These are phyloP conservation scores for Porites australiensis DNA, from an alignment of 64 coral and sea anemone species.

Conservation along the genomic window DNA sequence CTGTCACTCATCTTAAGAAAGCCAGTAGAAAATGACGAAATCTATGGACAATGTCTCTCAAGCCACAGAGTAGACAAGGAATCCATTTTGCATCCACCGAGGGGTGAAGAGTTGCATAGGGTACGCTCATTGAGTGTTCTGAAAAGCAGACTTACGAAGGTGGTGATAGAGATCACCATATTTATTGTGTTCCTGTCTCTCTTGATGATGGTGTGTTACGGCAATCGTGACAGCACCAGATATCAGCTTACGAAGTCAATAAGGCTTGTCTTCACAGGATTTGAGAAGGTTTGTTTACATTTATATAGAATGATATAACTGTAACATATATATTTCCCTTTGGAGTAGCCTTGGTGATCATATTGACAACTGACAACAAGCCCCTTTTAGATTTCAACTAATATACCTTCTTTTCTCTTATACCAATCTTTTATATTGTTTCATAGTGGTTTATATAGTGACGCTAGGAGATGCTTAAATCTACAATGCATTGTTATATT, in stretches of 20 bases:
- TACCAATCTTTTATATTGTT: too few species aligned
- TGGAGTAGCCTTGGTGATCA: too few species aligned
- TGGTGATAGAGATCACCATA: conserved; percentile 29
- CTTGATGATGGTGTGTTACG: conserved; percentile 71
- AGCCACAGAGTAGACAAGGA: conserved; percentile 38
- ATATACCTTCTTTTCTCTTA: too few species aligned
- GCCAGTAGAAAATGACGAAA: conserved; percentile 58
- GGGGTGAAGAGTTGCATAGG: conserved; percentile 28
- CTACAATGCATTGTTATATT: too few species aligned
- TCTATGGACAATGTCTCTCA: conserved; percentile 45
- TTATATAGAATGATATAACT: too few species aligned
- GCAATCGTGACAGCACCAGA: conserved; percentile 58
- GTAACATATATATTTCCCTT: too few species aligned
- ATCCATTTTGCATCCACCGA: conserved; percentile 2
- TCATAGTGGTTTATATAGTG: too few species aligned
- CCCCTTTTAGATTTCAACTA: too few species aligned
- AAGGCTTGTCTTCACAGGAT: conserved; percentile 8
- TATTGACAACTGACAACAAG: too few species aligned
- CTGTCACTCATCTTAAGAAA: conserved; percentile 85
- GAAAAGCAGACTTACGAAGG: background rate
- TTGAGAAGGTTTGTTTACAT: conserved; percentile 48
- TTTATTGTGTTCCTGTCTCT: conserved; percentile 52
- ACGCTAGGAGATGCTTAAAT: too few species aligned
- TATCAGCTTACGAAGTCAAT: conserved; percentile 49
- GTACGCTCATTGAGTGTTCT: conserved; percentile 34